Conservation (phyloP, 2,797 vertebrate species). For the Zalophus californianus region DNA sequence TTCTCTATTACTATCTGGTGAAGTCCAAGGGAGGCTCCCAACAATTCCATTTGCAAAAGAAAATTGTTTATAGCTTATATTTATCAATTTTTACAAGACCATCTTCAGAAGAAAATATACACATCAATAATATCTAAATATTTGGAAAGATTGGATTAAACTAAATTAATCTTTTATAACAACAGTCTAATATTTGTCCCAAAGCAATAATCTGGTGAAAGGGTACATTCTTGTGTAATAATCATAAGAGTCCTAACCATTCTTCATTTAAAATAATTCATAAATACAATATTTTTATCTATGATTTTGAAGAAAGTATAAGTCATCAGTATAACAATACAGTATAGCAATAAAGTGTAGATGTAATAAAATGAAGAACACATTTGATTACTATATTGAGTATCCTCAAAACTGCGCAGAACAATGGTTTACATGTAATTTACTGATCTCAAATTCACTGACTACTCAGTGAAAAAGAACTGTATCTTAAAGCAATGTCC, state of each 20-base stretch:
- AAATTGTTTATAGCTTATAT: not conserved
- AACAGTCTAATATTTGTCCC: not conserved
- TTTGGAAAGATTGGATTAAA: not conserved
- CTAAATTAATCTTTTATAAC: not conserved
- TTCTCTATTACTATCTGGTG: not conserved
- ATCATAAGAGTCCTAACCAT: not conserved
- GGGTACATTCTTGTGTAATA: not conserved
- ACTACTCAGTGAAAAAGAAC: not conserved
- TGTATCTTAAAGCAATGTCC: not conserved
- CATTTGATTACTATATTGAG: not conserved
- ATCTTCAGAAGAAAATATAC: not conserved
- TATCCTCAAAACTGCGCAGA: not conserved
- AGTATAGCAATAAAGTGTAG: not conserved
- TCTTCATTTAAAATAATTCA: not conserved
- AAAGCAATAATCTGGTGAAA: not conserved
- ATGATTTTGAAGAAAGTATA: not conserved
- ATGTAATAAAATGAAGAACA: not conserved
- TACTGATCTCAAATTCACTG: not conserved
- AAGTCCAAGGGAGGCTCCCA: not conserved
- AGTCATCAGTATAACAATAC: not conserved
- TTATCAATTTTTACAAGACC: not conserved
- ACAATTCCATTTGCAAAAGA: not conserved
- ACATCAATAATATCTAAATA: not conserved
- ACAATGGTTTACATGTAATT: not conserved
- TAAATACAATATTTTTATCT: not conserved